These are phyloP conservation scores for Pantala flavescens DNA, from an alignment of 1,140 invertebrate genomes.

Conservation along the genomic window DNA sequence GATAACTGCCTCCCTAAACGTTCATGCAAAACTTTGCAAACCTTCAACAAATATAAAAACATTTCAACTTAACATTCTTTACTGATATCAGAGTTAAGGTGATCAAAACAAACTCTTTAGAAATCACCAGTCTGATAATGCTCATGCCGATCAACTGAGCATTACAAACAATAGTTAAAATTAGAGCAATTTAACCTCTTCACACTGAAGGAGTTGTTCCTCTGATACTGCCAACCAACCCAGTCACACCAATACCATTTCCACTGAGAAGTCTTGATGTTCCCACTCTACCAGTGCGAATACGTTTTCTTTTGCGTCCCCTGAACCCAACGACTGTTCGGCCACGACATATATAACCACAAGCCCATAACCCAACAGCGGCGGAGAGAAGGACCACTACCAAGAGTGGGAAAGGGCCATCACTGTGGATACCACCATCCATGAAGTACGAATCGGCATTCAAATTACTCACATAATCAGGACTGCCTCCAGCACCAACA, in stretches of 20 bases:
- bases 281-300: constrained; percentile 15
- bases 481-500: constrained; percentile 18
- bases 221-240: constrained; percentile 1
- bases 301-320: constrained; percentile 24
- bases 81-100: neutral
- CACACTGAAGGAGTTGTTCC: neutral
- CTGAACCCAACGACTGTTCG: constrained; percentile 6
- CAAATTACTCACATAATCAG: constrained; percentile 18
- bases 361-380: constrained; percentile 16
- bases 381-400: constrained; percentile 15
- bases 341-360: constrained; percentile 22
- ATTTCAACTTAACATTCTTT: neutral
- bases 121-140: too few species aligned
- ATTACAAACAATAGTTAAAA: too few species aligned
- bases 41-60: neutral
- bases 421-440: constrained; percentile 16
- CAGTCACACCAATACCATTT: constrained; percentile 8
- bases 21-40: too few species aligned
- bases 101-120: too few species aligned
- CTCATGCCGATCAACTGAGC: too few species aligned
- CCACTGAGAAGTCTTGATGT: constrained; percentile 15
- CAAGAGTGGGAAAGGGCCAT: constrained; percentile 13
- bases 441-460: constrained; percentile 18
- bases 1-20: too few species aligned
- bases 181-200: neutral